These are phyloP conservation scores for Drosophila birchii DNA, from an alignment of 2,888 invertebrate species.

Conservation along the genomic window DNA sequence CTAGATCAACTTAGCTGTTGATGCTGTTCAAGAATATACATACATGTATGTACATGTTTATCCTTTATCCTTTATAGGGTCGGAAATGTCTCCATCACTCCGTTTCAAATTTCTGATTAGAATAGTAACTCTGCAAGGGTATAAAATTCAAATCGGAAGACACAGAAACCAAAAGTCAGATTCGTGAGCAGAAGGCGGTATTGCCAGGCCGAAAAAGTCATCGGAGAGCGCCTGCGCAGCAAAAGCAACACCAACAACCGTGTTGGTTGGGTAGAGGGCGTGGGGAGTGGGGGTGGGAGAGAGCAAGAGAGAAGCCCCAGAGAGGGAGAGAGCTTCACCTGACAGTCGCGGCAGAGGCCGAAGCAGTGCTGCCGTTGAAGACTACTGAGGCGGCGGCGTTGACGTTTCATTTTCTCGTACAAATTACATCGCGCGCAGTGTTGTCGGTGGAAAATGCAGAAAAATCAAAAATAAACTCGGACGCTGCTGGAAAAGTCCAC, in stretches of 20 bases:
- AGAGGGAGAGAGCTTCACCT: conserved; percentile 37
- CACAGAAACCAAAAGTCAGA: conserved; percentile 45
- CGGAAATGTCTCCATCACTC: too few species aligned
- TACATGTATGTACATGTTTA: too few species aligned
- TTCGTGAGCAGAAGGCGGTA: conserved; percentile 21
- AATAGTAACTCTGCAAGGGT: too few species aligned
- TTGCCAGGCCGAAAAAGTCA: conserved; percentile 40
- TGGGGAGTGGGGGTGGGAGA: conserved; percentile 7
- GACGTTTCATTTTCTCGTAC: conserved; percentile 80
- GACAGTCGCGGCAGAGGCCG: conserved; percentile 49
- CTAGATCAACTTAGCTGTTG: too few species aligned
- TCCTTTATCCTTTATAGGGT: too few species aligned
- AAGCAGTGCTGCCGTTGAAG: conserved; percentile 46
- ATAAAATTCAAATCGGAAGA: conserved; percentile 4
- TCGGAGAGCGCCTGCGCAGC: conserved; percentile 64
- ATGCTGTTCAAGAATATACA: too few species aligned
- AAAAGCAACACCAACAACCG: conserved; percentile 51
- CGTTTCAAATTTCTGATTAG: too few species aligned
- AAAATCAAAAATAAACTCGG: conserved; percentile 49
- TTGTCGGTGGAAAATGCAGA: conserved; percentile 54
- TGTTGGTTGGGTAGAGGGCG: conserved; percentile 39
- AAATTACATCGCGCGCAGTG: conserved; percentile 80
- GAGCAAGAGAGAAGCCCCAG: conserved; percentile 11
- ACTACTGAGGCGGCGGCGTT: conserved; percentile 70
- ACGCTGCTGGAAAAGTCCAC: conserved; percentile 42